Evolutionary conservation across 2,888 invertebrate species (phyloP).

Genomic region (Dynastes hyllus): DNA sequence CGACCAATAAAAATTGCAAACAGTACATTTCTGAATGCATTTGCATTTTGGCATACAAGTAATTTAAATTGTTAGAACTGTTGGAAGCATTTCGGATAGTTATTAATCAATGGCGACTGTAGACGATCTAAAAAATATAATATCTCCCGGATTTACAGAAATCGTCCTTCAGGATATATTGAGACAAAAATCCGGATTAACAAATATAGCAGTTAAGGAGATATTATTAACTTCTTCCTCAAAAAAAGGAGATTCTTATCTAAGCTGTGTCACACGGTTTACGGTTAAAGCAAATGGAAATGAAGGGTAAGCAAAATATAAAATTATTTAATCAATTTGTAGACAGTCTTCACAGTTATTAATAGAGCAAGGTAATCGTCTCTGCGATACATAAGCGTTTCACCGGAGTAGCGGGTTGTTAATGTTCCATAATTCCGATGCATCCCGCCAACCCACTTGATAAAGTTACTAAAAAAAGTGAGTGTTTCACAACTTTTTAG

Average conservation of each 20-base stretch:
- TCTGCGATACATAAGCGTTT: too few relatives aligned
- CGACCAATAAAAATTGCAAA: too few relatives aligned
- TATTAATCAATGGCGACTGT: background rate
- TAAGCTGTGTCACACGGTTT: conserved; percentile 78
- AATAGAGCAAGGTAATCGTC: too few relatives aligned
- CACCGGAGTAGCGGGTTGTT: too few relatives aligned
- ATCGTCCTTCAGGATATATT: conserved; percentile 59
- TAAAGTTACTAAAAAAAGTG: too few relatives aligned
- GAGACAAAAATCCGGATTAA: conserved; percentile 56
- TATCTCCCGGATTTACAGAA: conserved; percentile 57
- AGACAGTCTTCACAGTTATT: too few relatives aligned
- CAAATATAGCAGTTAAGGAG: conserved; percentile 65
- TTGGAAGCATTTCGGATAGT: background rate
- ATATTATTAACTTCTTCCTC: conserved; percentile 71
- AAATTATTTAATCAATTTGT: background rate
- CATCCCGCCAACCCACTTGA: too few relatives aligned
- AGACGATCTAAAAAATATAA: conserved; percentile 12
- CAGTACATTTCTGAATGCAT: too few relatives aligned
- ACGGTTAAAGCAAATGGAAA: conserved; percentile 72
- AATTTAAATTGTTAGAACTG: background rate
- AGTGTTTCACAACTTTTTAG: too few relatives aligned
- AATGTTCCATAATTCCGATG: too few relatives aligned
- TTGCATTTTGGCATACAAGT: background rate
- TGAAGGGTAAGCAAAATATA: conserved; percentile 57
- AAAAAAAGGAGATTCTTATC: conserved; percentile 81